Percentiles rank a stretch among this genome's conserved stretches.
Evolutionary conservation across 1,140 invertebrate genomes (phyloP).

Genomic region (Acromyrmex charruanus): DNA sequence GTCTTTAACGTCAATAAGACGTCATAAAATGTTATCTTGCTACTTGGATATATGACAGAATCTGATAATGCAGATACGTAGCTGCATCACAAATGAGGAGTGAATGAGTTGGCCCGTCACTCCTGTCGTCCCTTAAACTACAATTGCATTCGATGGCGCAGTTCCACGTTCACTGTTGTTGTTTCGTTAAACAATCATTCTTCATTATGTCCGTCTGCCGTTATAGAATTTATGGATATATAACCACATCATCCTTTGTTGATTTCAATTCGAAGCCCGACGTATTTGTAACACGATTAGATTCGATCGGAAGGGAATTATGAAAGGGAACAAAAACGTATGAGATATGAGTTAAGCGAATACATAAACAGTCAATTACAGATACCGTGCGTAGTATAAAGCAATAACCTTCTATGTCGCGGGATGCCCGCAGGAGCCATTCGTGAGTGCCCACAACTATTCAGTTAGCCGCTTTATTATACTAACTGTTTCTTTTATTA

Average conservation of each 20-base stretch:
- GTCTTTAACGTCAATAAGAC: too few relatives aligned
- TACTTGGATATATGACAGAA: too few relatives aligned
- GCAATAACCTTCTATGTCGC: not conserved
- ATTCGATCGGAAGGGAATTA: slow-evolving; percentile 39
- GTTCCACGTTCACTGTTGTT: not conserved
- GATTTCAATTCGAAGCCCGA: not conserved
- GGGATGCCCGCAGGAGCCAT: slow-evolving; percentile 20
- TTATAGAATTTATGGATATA: not conserved
- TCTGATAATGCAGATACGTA: too few relatives aligned
- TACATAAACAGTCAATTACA: slow-evolving; percentile 15
- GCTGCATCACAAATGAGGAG: too few relatives aligned
- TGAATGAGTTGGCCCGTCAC: too few relatives aligned
- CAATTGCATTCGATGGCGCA: not conserved
- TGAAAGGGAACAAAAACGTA: not conserved
- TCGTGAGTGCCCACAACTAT: slow-evolving; percentile 29
- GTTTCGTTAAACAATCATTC: slow-evolving; percentile 12
- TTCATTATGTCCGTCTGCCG: not conserved
- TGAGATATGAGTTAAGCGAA: not conserved
- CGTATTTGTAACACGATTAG: slow-evolving; percentile 35
- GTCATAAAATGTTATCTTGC: too few relatives aligned
- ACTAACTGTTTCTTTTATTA: slow-evolving; percentile 16
- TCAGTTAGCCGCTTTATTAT: slow-evolving; percentile 27
- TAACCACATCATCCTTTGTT: not conserved
- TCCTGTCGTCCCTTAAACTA: not conserved
- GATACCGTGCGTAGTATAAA: slow-evolving; percentile 20